Conservation (phyloP, 2,113 vertebrate species). For the Chloroceryle aenea region DNA sequence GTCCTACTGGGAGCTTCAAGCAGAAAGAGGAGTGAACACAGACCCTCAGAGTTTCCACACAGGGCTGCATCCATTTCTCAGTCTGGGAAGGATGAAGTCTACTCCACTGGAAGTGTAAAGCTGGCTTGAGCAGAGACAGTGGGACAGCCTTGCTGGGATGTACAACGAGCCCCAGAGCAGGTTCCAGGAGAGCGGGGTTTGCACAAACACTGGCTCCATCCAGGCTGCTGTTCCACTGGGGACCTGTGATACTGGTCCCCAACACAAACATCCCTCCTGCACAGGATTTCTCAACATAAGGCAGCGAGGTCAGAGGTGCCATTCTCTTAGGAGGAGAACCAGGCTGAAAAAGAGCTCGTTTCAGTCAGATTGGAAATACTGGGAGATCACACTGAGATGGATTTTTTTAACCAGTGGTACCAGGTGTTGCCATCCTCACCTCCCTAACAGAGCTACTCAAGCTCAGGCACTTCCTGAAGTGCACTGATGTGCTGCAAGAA, state of each 20-base stretch:
- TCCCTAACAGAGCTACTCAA: background rate
- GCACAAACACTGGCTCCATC: background rate
- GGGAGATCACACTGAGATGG: background rate
- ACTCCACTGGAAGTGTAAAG: background rate
- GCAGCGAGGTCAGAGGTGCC: background rate
- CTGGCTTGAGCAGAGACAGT: background rate
- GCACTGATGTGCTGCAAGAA: background rate
- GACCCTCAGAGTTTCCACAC: background rate
- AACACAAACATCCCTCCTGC: background rate
- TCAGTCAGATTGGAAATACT: background rate
- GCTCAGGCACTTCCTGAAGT: background rate
- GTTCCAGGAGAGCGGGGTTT: background rate
- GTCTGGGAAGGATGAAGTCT: background rate
- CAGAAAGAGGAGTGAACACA: background rate
- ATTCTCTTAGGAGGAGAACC: background rate
- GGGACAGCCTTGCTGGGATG: background rate
- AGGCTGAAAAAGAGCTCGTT: background rate
- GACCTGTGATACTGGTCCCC: background rate
- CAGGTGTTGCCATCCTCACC: background rate
- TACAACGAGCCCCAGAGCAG: accelerated
- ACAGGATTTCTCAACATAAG: background rate
- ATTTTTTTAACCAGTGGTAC: background rate
- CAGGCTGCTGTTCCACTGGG: background rate
- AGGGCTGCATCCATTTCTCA: background rate
- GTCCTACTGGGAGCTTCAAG: background rate